Conservation (phyloP, 2,888 invertebrate genomes). For the Hirtodrosophila histrioides region DNA sequence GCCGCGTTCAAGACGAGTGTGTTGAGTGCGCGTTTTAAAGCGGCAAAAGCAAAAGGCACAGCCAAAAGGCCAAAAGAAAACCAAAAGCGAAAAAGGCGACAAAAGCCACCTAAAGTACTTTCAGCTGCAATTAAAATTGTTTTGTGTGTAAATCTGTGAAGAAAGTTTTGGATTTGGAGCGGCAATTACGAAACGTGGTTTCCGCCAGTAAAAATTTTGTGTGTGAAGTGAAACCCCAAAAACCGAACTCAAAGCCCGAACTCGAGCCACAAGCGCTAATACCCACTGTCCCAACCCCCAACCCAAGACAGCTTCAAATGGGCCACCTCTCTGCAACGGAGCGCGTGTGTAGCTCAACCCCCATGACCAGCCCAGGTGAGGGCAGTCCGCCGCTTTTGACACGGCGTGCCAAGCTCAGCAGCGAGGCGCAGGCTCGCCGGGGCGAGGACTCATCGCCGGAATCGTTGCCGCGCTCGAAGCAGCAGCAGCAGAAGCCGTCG, state of each 20-base stretch:
- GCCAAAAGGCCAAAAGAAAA: constrained; percentile 14
- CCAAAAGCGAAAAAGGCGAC: constrained; percentile 26
- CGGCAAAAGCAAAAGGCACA: constrained; percentile 21
- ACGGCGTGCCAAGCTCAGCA: constrained; percentile 56
- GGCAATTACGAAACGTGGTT: constrained; percentile 61
- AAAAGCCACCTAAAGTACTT: constrained; percentile 51
- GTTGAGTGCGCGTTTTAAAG: constrained; percentile 39
- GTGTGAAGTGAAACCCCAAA: constrained; percentile 33
- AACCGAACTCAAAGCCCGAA: neutral
- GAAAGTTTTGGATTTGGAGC: constrained; percentile 70
- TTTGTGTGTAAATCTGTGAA: constrained; percentile 74
- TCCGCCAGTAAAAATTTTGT: constrained; percentile 50
- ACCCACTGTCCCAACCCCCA: neutral
- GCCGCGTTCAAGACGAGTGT: constrained; percentile 40
- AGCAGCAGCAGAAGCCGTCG: constrained; percentile 14
- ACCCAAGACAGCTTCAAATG: constrained; percentile 61
- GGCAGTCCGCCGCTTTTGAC: constrained; percentile 56
- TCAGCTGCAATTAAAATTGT: constrained; percentile 60
- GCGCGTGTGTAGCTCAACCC: constrained; percentile 76
- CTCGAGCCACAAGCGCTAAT: too few species aligned
- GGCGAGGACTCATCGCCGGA: constrained; percentile 68
- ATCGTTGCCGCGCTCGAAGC: constrained; percentile 44
- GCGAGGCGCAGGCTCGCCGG: constrained; percentile 55
- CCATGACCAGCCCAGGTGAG: constrained; percentile 56
- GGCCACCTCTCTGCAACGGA: constrained; percentile 82